phyloP scores from a whole-genome alignment of 2,888 invertebrate genomes.

The Criorhina ranunculi region DNA sequence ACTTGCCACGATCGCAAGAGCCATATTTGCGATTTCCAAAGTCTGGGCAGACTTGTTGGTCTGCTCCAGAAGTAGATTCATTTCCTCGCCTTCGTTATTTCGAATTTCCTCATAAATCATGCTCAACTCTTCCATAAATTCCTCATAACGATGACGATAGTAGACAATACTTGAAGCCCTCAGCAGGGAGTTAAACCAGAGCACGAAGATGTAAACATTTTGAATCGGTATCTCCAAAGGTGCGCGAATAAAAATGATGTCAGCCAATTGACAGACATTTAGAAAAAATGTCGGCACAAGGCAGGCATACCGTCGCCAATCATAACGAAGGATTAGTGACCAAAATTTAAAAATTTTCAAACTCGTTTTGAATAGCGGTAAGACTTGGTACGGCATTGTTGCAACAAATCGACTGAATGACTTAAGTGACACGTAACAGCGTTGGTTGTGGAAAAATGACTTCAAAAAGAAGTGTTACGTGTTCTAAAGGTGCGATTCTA shows the following conservation, averaged over 20 bases:
- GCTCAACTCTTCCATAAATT: constrained; percentile 78
- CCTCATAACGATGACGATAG: constrained; percentile 79
- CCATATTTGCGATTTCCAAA: constrained; percentile 79
- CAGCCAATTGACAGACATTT: constrained; percentile 79
- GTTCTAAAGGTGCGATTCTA: no score
- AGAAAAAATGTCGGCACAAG: constrained; percentile 78
- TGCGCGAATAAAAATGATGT: no score
- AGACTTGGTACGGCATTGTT: constrained; percentile 70
- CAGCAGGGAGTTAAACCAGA: constrained; percentile 80
- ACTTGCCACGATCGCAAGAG: constrained; percentile 79
- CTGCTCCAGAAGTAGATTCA: constrained; percentile 58
- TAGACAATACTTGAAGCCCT: constrained; percentile 78
- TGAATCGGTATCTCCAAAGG: constrained; percentile 79
- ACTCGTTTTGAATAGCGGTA: constrained; percentile 79
- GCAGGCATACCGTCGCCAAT: constrained; percentile 80
- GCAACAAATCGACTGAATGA: background rate
- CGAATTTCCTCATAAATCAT: constrained; percentile 78
- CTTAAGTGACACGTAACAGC: background rate
- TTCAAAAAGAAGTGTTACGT: background rate
- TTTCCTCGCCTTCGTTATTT: constrained; percentile 57
- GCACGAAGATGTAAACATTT: constrained; percentile 80
- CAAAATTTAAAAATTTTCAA: constrained; percentile 81
- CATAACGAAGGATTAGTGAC: constrained; percentile 80
- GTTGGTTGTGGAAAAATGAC: no score
- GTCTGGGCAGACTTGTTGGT: constrained; percentile 72